Conservation (phyloP, 2,797 vertebrate species). For the Perodicticus potto region DNA sequence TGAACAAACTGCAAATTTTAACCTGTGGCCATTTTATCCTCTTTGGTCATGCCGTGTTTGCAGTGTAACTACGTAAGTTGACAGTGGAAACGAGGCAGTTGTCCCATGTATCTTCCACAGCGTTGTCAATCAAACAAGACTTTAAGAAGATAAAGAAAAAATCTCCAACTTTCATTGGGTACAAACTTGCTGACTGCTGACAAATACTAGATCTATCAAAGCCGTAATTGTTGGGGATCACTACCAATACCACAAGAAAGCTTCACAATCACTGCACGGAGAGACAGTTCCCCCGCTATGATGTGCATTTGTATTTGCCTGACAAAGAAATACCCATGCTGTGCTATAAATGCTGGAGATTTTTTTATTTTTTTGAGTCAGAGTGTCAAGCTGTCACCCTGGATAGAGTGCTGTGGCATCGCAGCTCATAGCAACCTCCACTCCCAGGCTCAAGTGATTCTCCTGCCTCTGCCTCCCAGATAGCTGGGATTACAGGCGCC, state of each 20-base stretch:
- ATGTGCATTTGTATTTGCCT: not conserved
- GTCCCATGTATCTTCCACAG: not conserved
- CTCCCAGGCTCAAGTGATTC: too few relatives aligned
- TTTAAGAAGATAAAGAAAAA: not conserved
- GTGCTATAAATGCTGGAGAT: not conserved
- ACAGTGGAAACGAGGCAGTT: not conserved
- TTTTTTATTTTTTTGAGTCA: too few relatives aligned
- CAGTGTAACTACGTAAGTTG: constrained; percentile 47
- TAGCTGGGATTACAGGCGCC: too few relatives aligned
- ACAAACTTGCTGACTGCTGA: constrained; percentile 56
- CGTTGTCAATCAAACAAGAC: not conserved
- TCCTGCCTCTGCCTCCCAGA: too few relatives aligned
- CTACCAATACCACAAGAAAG: constrained; percentile 41
- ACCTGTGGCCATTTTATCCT: constrained; percentile 17
- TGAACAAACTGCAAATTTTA: constrained; percentile 60
- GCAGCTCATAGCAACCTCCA: too few relatives aligned
- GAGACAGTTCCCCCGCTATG: not conserved
- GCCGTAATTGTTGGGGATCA: constrained; percentile 46
- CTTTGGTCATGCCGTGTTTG: not conserved
- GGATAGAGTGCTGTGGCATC: too few relatives aligned
- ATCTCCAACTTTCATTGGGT: not conserved
- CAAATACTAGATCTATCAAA: constrained; percentile 52
- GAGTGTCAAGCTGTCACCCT: too few relatives aligned
- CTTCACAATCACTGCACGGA: constrained; percentile 34
- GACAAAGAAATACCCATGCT: not conserved